Percentiles rank a stretch among this genome's conserved stretches.
phyloP scores from a whole-genome alignment of 2,888 invertebrate species.

The Tholera decimalis region DNA sequence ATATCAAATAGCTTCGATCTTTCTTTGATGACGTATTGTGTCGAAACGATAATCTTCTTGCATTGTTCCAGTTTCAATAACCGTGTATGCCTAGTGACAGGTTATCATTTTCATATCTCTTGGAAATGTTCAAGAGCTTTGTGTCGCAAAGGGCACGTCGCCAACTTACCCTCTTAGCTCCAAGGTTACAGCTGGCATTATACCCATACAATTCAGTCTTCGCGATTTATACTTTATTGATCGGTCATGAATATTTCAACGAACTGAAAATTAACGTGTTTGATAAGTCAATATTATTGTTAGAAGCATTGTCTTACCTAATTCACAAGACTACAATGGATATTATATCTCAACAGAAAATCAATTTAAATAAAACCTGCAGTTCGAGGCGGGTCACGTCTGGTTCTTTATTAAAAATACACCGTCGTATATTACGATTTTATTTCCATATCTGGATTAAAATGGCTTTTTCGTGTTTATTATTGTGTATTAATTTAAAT shows the following conservation, averaged over 20 bases:
- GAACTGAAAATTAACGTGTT: not conserved
- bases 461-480: conserved; percentile 38
- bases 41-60: not conserved
- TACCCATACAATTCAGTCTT: conserved; percentile 14
- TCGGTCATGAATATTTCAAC: conserved; percentile 10
- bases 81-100: conserved; percentile 6
- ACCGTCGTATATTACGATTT: conserved; percentile 37
- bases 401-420: conserved; percentile 28
- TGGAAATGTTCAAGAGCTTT: conserved; percentile 13
- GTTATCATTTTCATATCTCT: conserved; percentile 23
- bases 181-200: conserved; percentile 24
- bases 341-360: conserved; percentile 14
- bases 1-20: conserved; percentile 4
- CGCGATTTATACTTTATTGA: conserved; percentile 10
- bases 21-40: conserved; percentile 29
- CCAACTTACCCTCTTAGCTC: not conserved
- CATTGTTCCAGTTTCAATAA: conserved; percentile 11
- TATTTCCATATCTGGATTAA: conserved; percentile 56
- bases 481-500: conserved; percentile 42
- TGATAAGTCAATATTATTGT: conserved; percentile 14
- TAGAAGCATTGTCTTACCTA: conserved; percentile 6
- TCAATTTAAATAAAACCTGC: conserved; percentile 26
- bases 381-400: conserved; percentile 42
- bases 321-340: conserved; percentile 26
- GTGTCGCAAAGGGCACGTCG: conserved; percentile 11